Base-by-base conservation (phyloP, 1,140 invertebrate species). In the Hormaphis cornu region DNA sequence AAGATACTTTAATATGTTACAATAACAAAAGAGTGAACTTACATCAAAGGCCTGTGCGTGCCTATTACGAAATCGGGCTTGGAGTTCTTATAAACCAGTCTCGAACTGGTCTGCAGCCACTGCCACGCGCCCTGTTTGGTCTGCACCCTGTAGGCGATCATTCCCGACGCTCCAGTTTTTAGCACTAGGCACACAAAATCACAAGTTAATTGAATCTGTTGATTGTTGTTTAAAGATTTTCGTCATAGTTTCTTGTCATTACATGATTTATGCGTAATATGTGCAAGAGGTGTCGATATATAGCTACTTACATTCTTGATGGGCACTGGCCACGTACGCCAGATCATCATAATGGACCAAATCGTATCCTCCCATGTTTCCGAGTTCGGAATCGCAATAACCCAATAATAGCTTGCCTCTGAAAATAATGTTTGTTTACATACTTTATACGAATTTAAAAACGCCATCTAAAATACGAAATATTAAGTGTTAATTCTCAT, bases 61-160 rank as follows among this genome's bases (percentile, higher is more conserved):
- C 92, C 95, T 71, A 98, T 95, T 70, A 99, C 94, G 79, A 97
- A 98, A 78, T 99, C 96, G 2, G 96, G 95, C 80, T 98, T 99
- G 72, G 95, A 97, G 80, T 98, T 98, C 81, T 99, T 99, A 81
- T 98, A 98, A 35, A 98, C 93, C 53, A 98, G 84, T 74, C 95
- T 83, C 6, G 95, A 97, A 73, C 93, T 96, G 1, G 95, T 97
- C 81, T 99, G 97, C 26, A 99, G 80, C 95, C 95, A 99, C 79
- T 98, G 90, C 95, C 95, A 98, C 72, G 89, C 87, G 3, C 88
- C 87, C 48, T 95, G 90, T 79, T 97, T 96, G 50, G 90, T 95
- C 78, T 93, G 88, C 76, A 95, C 90, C 75, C 96, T 86, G 76
- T 99, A 98, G 52, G 96, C 95, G 74, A 98, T 97, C 86, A 99